A percentile compares a stretch with the other conserved stretches of the same genome.
These are phyloP conservation scores for Ophion ellenae DNA, from an alignment of 2,888 invertebrate genomes.

Conservation along the genomic window DNA sequence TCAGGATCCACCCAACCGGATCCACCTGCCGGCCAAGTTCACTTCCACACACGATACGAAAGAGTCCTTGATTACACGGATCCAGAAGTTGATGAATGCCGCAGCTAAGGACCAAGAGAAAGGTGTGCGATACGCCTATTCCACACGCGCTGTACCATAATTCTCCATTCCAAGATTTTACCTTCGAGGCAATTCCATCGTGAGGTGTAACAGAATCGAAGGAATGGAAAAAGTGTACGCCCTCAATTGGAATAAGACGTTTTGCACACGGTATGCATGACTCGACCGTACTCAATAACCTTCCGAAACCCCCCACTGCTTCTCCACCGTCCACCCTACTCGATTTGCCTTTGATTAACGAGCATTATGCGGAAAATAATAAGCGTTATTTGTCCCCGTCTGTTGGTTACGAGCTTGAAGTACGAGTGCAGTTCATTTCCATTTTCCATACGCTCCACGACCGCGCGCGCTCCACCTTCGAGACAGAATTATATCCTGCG, in stretches of 20 bases:
- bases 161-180: conserved; percentile 43
- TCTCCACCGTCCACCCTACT: conserved; percentile 2
- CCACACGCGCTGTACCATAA: conserved; percentile 31
- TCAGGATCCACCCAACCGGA: too few species aligned
- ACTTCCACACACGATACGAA: neutral
- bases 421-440: conserved; percentile 55
- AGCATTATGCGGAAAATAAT: conserved; percentile 61
- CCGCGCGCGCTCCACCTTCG: conserved; percentile 5
- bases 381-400: conserved; percentile 64
- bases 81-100: neutral
- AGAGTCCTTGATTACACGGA: neutral
- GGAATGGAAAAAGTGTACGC: conserved; percentile 15
- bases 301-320: neutral
- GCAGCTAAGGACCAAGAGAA: conserved; percentile 35
- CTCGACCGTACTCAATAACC: conserved; percentile 2
- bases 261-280: conserved; percentile 15
- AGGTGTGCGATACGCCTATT: conserved; percentile 35
- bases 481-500: conserved; percentile 39
- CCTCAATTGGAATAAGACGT: conserved; percentile 48
- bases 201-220: conserved; percentile 1
- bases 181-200: conserved; percentile 48
- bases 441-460: conserved; percentile 46
- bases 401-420: conserved; percentile 39
- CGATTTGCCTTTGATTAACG: conserved; percentile 61
- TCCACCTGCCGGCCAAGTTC: too few species aligned